Percentiles rank a stretch among this genome's conserved stretches.
Evolutionary conservation across 2,888 invertebrate genomes (phyloP).

Genomic region (Polylopha cassiicola): DNA sequence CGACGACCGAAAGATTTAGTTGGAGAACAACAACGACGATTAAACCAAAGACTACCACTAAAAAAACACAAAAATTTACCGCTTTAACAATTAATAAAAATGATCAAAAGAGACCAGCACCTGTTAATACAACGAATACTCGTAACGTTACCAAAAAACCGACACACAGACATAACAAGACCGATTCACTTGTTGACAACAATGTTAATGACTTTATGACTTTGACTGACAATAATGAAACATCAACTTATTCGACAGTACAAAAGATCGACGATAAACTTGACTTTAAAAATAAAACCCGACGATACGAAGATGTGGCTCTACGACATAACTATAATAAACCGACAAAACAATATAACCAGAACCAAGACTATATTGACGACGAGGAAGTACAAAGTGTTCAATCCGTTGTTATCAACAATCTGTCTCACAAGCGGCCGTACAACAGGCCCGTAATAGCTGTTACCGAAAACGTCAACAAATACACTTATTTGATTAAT

Average conservation of each 20-base stretch:
- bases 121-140: conserved; percentile 31
- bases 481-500: conserved; percentile 71
- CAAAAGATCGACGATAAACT: conserved; percentile 77
- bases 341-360: conserved; percentile 38
- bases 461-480: conserved; percentile 69
- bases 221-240: conserved; percentile 32
- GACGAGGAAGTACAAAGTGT: conserved; percentile 56
- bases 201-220: conserved; percentile 32
- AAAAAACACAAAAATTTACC: conserved; percentile 32
- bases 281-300: conserved; percentile 73
- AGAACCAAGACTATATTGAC: conserved; percentile 49
- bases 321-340: conserved; percentile 39
- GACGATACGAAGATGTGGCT: conserved; percentile 52
- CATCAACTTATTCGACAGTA: conserved; percentile 31
- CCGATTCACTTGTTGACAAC: conserved; percentile 32
- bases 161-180: conserved; percentile 36
- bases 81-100: conserved; percentile 28
- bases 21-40: conserved; percentile 37
- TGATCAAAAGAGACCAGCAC: conserved; percentile 35
- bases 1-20: conserved; percentile 39
- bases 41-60: conserved; percentile 36
- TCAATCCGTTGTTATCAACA: conserved; percentile 64
- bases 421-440: conserved; percentile 59
- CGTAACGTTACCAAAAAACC: conserved; percentile 34
- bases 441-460: conserved; percentile 61